Evolutionary conservation across 2,113 vertebrate species (phyloP).

Genomic region (Pangasianodon gigas): DNA sequence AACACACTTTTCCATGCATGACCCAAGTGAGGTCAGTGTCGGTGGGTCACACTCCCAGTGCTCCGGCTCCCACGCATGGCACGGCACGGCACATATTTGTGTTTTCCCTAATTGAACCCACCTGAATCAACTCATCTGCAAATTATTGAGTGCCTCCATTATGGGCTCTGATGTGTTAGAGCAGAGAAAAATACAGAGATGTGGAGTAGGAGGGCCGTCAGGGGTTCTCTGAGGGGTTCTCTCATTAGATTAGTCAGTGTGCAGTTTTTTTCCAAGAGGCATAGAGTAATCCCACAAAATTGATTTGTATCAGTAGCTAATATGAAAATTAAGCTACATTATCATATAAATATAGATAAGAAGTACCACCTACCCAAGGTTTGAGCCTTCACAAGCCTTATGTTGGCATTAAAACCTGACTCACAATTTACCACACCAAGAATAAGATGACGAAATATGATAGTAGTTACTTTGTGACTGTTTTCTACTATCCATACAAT

Average conservation of each 20-base stretch:
- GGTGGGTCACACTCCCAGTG: background rate
- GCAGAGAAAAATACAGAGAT: background rate
- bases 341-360: background rate
- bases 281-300: background rate
- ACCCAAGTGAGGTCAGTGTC: background rate
- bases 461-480: background rate
- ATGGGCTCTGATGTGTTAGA: background rate
- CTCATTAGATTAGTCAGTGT: background rate
- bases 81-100: background rate
- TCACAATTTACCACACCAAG: background rate
- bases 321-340: background rate
- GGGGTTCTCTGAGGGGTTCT: background rate
- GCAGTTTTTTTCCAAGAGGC: no score
- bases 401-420: background rate
- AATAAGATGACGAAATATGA: background rate
- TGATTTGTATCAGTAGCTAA: background rate
- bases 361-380: background rate
- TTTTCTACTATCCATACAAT: no score
- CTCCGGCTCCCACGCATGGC: background rate
- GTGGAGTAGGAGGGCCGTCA: background rate
- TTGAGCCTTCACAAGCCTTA: background rate
- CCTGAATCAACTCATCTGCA: constrained; percentile 19
- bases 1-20: background rate
- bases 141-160: background rate
- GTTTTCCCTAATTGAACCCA: constrained; percentile 4